Evolutionary conservation across 2,888 invertebrate species (phyloP), one percentile per base, ranked within the genome.

Genomic region (Platerodrilus igneus): DNA sequence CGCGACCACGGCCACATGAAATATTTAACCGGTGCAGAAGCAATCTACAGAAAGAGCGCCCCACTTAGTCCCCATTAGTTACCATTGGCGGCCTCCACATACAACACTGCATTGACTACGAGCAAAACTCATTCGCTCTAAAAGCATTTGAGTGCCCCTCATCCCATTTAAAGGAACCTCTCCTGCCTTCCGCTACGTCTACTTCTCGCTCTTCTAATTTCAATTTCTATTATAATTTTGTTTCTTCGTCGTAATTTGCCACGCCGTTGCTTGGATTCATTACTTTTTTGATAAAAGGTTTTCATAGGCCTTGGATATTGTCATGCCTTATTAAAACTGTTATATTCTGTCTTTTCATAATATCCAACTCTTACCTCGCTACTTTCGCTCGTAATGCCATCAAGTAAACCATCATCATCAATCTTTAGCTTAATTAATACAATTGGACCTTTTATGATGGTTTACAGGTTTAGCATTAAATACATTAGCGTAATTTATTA

Each of bases 1-100:
- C 44, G 48, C 49, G 44, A 35, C 44, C 48, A 44, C 48, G 53
- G 50, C 53, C 59, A 50, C 60, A 63, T 66, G 64, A 67, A 67
- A 66, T 66, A 67, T 66, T 66, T 64, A 66, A 56, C 54, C 57
- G 58, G 57, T 56, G 58, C 57, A 57, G 56, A 51, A 58, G 63
- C 64, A 67, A 66, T 67, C 66, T 65, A 60, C 55, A 56, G 62
- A 63, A 58, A 64, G 62, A 64, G 65, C 64, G 50, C 50, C 47
- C 52, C 59, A 62, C 63, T 65, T 64, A 63, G 62, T 55, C 54
- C 58, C 61, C 61, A 64, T 64, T 64, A 64, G 62, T 60, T 62
- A 62, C 60, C 56, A 57, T 55, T 48, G 48, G 47, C 41, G 50
- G 52, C 47, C 51, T 50, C 48, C 47, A 47, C 49, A 47, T 44